Percentiles rank a stretch among this genome's conserved stretches.
Evolutionary conservation across 2,113 vertebrate genomes (phyloP).

Genomic region (Bungarus multicinctus): DNA sequence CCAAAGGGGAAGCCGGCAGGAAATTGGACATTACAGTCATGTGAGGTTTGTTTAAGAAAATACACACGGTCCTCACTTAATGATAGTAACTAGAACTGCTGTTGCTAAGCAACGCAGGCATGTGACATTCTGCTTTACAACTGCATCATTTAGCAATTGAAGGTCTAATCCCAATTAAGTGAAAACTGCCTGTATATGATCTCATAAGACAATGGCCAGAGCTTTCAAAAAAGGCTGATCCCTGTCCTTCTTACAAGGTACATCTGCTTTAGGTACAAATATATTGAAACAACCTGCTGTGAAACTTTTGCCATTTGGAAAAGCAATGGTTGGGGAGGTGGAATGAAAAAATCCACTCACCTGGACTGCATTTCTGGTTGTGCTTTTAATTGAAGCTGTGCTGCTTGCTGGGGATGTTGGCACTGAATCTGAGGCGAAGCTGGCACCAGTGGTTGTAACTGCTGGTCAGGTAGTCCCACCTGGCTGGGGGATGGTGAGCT

Average conservation of each 20-base stretch:
- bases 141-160: not conserved
- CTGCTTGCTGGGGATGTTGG: slow-evolving; percentile 69
- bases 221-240: not conserved
- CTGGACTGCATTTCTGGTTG: slow-evolving; percentile 97
- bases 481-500: slow-evolving; percentile 67
- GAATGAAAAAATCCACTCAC: slow-evolving; percentile 63
- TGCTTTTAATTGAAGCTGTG: slow-evolving; percentile 74
- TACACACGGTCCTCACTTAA: not conserved
- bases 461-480: slow-evolving; percentile 53
- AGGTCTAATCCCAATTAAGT: not conserved
- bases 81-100: not conserved
- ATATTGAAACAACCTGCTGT: not conserved
- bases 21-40: not conserved
- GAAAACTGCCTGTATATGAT: not conserved
- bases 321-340: not conserved
- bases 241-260: not conserved
- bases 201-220: not conserved
- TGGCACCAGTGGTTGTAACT: slow-evolving; percentile 57
- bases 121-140: not conserved
- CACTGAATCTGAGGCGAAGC: slow-evolving; percentile 64
- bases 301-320: not conserved
- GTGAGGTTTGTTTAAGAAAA: not conserved
- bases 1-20: not conserved
- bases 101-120: not conserved
- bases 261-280: not conserved